phyloP scores from a whole-genome alignment of 2,888 invertebrate species.

The Brenthis hecate region DNA sequence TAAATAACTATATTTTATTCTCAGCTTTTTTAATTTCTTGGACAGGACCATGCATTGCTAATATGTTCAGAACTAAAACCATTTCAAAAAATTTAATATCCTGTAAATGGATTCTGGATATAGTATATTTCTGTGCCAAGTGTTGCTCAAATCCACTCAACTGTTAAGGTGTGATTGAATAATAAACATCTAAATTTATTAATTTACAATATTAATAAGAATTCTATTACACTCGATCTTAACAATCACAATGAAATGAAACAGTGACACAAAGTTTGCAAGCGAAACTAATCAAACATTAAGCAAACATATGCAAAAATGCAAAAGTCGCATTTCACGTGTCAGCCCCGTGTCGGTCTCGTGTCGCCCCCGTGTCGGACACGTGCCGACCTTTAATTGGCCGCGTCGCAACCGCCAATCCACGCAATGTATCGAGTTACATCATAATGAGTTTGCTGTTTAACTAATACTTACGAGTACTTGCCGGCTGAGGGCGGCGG shows the following conservation, averaged over 20 bases:
- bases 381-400: slow-evolving; percentile 41
- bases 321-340: slow-evolving; percentile 31
- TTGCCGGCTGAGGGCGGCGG: not conserved
- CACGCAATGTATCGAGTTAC: slow-evolving; percentile 45
- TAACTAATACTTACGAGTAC: slow-evolving; percentile 38
- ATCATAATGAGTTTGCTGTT: slow-evolving; percentile 39
- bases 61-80: too few species aligned
- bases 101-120: too few species aligned
- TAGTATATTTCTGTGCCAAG: too few species aligned
- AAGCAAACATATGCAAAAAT: slow-evolving; percentile 31
- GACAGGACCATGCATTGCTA: too few species aligned
- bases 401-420: slow-evolving; percentile 37
- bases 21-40: too few species aligned
- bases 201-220: too few species aligned
- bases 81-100: too few species aligned
- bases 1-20: too few species aligned
- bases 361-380: slow-evolving; percentile 47
- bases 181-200: too few species aligned
- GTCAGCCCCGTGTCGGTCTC: slow-evolving; percentile 37
- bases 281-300: slow-evolving; percentile 33
- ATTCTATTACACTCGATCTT: too few species aligned
- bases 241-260: not conserved
- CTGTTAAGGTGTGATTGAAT: too few species aligned
- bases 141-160: too few species aligned
- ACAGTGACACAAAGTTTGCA: slow-evolving; percentile 2